Evolutionary conservation across 2,888 invertebrate species (phyloP).

Genomic region (Tetranychus piercei): DNA sequence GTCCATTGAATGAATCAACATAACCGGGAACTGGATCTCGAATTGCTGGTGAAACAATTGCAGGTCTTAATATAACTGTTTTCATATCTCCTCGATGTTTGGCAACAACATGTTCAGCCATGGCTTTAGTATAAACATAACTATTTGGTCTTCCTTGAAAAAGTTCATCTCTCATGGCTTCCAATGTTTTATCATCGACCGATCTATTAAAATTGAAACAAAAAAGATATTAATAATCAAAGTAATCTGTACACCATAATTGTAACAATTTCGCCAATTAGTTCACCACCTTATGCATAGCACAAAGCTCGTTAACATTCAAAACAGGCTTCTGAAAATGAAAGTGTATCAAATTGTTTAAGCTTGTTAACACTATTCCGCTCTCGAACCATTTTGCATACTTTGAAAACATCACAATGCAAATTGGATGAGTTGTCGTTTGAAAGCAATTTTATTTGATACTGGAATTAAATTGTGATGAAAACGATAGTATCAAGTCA

Average conservation of each 20-base stretch:
- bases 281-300: no score
- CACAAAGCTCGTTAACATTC: no score
- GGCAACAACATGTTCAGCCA: conserved; percentile 59
- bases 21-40: conserved; percentile 33
- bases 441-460: no score
- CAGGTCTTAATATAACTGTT: conserved; percentile 30
- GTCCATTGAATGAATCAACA: conserved; percentile 29
- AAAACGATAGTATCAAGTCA: no score
- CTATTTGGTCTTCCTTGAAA: conserved; percentile 56
- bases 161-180: conserved; percentile 35
- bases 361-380: no score
- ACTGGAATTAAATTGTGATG: no score
- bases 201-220: conserved; percentile 2
- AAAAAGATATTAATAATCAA: background rate
- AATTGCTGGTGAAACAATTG: conserved; percentile 71
- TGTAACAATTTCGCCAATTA: background rate
- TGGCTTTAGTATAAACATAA: conserved; percentile 69
- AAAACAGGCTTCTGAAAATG: no score
- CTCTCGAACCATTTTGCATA: no score
- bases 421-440: no score
- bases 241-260: background rate
- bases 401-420: no score
- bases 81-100: conserved; percentile 41
- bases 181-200: conserved; percentile 5
- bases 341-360: no score